A percentile compares a stretch with the other conserved stretches of the same genome.
Evolutionary conservation across 37 sponge, comb jelly and placozoan genomes (phyloP).

Genomic region (Petrosia ficiformis): DNA sequence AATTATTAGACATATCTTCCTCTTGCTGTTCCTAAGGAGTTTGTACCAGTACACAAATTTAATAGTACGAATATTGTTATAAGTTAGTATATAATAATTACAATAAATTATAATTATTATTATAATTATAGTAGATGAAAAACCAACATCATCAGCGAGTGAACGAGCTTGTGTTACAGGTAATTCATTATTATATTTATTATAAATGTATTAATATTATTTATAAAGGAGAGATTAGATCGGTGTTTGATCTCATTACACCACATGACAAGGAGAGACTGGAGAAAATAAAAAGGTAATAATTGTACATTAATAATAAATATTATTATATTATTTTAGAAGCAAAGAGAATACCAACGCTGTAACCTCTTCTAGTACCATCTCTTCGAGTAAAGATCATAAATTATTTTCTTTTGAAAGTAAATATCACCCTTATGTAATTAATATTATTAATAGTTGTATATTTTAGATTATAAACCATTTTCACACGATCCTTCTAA

Average conservation of each 20-base stretch:
- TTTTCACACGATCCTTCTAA: constrained; percentile 49
- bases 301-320: neutral
- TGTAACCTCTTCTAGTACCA: too few relatives aligned
- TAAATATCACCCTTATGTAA: too few relatives aligned
- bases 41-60: constrained; percentile 54
- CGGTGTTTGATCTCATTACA: constrained; percentile 57
- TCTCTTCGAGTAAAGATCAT: too few relatives aligned
- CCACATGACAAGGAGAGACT: constrained; percentile 52
- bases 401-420: too few relatives aligned
- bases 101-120: neutral
- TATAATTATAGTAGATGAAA: neutral
- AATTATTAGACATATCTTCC: constrained; percentile 48
- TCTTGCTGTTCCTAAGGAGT: constrained; percentile 60
- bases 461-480: constrained; percentile 27
- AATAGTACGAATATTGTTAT: neutral
- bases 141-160: neutral
- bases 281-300: constrained; percentile 12
- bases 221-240: constrained; percentile 19
- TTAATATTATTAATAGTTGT: too few relatives aligned
- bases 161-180: neutral
- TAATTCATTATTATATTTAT: neutral
- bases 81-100: neutral
- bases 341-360: neutral
- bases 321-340: neutral
- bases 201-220: too few relatives aligned